These are phyloP conservation scores for Drosophila gunungcola DNA, from an alignment of 1,140 invertebrate species.

Conservation along the genomic window DNA sequence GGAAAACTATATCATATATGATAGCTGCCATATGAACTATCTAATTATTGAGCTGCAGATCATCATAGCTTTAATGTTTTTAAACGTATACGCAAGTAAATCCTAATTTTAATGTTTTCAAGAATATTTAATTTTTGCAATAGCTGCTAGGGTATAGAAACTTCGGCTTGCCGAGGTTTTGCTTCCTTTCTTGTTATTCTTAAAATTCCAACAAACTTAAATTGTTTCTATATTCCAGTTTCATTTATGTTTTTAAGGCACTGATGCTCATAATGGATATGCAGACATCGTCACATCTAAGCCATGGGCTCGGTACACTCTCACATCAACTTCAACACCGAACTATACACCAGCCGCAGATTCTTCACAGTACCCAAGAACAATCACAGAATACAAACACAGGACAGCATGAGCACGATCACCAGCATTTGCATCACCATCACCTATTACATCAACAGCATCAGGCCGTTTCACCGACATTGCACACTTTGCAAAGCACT, in stretches of 20 bases:
- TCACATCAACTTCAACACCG: conserved; percentile 65
- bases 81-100: too few species aligned
- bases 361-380: conserved; percentile 36
- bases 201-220: neutral
- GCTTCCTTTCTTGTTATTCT: neutral
- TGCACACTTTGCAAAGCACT: conserved; percentile 51
- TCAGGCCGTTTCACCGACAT: conserved; percentile 39
- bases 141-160: neutral
- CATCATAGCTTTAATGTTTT: too few species aligned
- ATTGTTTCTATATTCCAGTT: neutral
- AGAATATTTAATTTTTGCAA: too few species aligned
- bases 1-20: too few species aligned
- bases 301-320: conserved; percentile 66
- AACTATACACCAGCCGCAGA: conserved; percentile 39
- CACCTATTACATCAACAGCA: conserved; percentile 48
- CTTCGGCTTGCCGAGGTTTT: neutral
- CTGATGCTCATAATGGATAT: conserved; percentile 81
- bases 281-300: conserved; percentile 70
- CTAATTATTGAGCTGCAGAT: too few species aligned
- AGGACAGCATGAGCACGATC: conserved; percentile 44
- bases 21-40: too few species aligned
- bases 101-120: too few species aligned
- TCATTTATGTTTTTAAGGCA: conserved; percentile 41
- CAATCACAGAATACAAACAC: conserved; percentile 17
- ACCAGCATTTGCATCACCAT: conserved; percentile 43